These are phyloP conservation scores for Anseranas semipalmata DNA, from an alignment of 2,113 vertebrate species.

Conservation along the genomic window DNA sequence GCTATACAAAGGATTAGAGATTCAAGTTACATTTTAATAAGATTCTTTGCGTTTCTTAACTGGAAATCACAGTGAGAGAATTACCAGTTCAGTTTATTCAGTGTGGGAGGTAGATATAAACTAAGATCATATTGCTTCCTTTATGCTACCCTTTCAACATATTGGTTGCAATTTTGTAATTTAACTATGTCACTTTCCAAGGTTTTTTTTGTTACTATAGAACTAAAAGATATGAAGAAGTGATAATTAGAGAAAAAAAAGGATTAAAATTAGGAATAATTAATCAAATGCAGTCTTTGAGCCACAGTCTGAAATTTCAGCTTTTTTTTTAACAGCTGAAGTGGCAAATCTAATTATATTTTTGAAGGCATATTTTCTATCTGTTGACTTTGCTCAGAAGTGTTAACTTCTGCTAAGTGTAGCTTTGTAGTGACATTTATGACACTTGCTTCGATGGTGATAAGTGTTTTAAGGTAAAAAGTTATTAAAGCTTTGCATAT, in stretches of 20 bases:
- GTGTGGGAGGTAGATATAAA: background rate
- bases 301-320: background rate
- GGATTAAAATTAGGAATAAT: background rate
- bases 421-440: background rate
- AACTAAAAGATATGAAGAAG: background rate
- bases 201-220: background rate
- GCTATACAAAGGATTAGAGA: background rate
- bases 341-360: background rate
- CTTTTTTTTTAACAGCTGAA: background rate
- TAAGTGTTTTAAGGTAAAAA: background rate
- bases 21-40: constrained; percentile 12
- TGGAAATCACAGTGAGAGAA: background rate
- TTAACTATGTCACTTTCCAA: background rate
- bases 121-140: background rate
- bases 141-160: background rate
- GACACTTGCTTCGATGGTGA: background rate
- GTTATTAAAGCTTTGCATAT: background rate
- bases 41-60: background rate
- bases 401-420: background rate
- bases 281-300: background rate
- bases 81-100: background rate
- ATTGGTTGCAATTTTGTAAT: background rate
- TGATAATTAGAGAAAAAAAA: background rate
- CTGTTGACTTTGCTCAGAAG: background rate
- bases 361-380: background rate